Evolutionary conservation across 2,888 invertebrate genomes (phyloP).

Genomic region (Abrostola tripartita): DNA sequence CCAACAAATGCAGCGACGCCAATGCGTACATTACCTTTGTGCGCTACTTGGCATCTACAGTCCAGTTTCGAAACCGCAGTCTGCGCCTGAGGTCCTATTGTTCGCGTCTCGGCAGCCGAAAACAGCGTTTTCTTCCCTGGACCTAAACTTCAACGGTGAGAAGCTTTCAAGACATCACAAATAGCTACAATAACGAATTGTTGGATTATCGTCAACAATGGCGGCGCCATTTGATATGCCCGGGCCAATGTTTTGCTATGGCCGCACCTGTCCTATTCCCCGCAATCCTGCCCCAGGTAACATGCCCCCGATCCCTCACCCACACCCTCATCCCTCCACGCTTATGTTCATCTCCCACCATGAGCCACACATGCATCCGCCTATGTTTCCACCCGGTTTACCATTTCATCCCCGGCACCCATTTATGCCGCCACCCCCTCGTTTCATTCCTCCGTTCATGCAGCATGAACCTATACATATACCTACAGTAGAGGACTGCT

Average conservation of each 20-base stretch:
- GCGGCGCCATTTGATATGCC: background rate
- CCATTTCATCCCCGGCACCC: constrained; percentile 22
- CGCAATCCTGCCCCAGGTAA: background rate
- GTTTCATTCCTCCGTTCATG: background rate
- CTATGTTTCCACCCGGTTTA: background rate
- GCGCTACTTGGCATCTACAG: background rate
- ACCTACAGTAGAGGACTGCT: background rate
- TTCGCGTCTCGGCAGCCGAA: background rate
- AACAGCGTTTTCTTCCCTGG: background rate
- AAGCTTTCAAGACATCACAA: background rate
- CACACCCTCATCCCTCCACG: background rate
- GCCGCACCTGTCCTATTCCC: background rate
- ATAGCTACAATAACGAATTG: background rate
- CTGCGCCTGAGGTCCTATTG: background rate
- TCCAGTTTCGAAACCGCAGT: background rate
- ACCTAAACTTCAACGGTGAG: background rate
- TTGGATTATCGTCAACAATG: background rate
- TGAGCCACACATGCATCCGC: background rate
- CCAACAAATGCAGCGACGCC: background rate
- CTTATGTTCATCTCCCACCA: background rate
- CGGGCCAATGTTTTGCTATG: background rate
- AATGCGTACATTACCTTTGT: background rate
- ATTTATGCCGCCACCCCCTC: background rate
- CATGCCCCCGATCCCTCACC: background rate
- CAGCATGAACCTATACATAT: background rate